Conservation (phyloP, 1,140 invertebrate species). For the Augochlora pura region DNA sequence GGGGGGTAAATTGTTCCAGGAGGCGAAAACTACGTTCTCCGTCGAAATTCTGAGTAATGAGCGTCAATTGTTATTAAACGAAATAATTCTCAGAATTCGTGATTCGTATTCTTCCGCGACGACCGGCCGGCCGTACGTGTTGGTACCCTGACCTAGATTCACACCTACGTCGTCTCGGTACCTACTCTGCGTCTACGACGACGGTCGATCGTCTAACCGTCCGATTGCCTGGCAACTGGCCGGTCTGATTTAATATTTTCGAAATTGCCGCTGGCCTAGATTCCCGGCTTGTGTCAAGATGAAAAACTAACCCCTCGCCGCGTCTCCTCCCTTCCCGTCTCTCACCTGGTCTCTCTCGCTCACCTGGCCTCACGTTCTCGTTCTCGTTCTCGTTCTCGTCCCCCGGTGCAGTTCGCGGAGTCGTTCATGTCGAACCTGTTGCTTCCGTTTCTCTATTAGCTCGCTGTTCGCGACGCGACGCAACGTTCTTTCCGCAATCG, state of each 20-base stretch:
- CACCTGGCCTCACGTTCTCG: background rate
- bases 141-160: slow-evolving; percentile 74
- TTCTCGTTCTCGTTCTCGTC: background rate
- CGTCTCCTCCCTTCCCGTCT: no score
- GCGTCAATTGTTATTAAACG: background rate
- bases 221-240: slow-evolving; percentile 58
- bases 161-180: slow-evolving; percentile 61
- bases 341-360: no score
- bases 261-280: slow-evolving; percentile 58
- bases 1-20: no score
- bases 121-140: slow-evolving; percentile 49
- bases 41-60: no score
- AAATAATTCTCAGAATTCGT: background rate
- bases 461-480: background rate
- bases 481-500: background rate
- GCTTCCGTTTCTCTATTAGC: slow-evolving; percentile 38
- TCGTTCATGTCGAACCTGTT: slow-evolving; percentile 50
- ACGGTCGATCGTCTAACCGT: slow-evolving; percentile 62
- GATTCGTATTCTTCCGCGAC: slow-evolving; percentile 39
- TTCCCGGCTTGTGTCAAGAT: background rate
- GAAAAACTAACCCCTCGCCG: slow-evolving; percentile 21
- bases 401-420: background rate
- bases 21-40: no score
- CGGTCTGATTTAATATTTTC: slow-evolving; percentile 62
- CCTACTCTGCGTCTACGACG: slow-evolving; percentile 58